Evolutionary conservation across 2,888 invertebrate genomes (phyloP).

Genomic region (Mellilla xanthometata): DNA sequence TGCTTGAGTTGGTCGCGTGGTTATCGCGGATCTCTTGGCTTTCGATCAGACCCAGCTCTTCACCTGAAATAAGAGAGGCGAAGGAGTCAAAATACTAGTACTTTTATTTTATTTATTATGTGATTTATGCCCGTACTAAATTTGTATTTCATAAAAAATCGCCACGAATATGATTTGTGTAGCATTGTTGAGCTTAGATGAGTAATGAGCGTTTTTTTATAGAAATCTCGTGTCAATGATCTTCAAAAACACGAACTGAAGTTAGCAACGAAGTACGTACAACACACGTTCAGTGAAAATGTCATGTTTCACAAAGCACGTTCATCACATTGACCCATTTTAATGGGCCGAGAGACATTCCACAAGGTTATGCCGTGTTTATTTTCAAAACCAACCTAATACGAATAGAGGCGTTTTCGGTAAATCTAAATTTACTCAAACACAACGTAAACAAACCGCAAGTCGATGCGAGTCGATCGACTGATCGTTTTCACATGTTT

Average conservation of each 20-base stretch:
- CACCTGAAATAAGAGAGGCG: conserved; percentile 57
- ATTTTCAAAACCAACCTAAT: conserved; percentile 78
- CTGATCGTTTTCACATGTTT: conserved; percentile 59
- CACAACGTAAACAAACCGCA: conserved; percentile 77
- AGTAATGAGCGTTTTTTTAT: conserved; percentile 12
- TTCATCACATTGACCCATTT: conserved; percentile 80
- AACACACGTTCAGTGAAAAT: conserved; percentile 21
- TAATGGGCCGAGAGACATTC: conserved; percentile 64
- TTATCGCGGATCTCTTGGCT: conserved; percentile 72
- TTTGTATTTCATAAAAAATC: not conserved
- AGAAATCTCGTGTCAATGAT: conserved; percentile 26
- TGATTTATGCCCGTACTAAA: too few species aligned
- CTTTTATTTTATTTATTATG: too few species aligned
- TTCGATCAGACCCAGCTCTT: conserved; percentile 72
- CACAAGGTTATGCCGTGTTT: conserved; percentile 74
- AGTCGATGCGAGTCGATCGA: conserved; percentile 52
- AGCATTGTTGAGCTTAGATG: not conserved
- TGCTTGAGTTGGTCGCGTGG: conserved; percentile 66
- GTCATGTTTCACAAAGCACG: conserved; percentile 61
- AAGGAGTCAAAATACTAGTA: too few species aligned
- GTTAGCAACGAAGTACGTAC: conserved; percentile 7
- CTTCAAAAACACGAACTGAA: conserved; percentile 5
- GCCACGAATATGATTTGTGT: not conserved
- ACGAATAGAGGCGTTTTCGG: conserved; percentile 68
- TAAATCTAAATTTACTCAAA: conserved; percentile 74